Evolutionary conservation across 1,140 invertebrate species (phyloP), one percentile per base, ranked within the genome.

Genomic region (Drosophila repletoides): DNA sequence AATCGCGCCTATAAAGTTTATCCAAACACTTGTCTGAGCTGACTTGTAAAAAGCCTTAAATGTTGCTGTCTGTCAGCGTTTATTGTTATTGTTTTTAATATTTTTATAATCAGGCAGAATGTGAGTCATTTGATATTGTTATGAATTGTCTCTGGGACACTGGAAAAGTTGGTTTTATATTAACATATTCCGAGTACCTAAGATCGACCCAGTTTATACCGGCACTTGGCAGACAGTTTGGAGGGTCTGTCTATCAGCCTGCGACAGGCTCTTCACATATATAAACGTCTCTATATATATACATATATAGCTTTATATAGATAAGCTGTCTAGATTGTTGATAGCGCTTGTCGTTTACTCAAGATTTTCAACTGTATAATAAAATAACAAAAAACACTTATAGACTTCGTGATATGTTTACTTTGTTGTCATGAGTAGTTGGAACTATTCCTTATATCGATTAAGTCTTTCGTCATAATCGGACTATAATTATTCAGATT

Each of bases 171-270:
- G 34, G 26, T 49, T 49, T 48, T 9, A 15, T 45, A 22, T 64
- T 45, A 31, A 31, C 26, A 40, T 7, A 26, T 49, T 19, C 19
- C 29, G 41, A 59, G 40, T 40, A 15, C 22, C 34, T 66, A 36
- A 55, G 59, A 53, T 73, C 43, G 68, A 70, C 69, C 63, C 69
- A 76, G 77, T 76, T 81, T 53, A 58, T 48, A 73, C 55, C 48
- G 53, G 65, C 75, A 60, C 12, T 41, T 65, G 59, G 49, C 77
- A 81, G 77, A 81, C 68, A 53, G 49, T 5, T 36, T 65, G 79
- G 73, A 59, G 38, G 26, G 60, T 53, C 21, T 48, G 28, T 49
- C 61, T 69, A 61, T 68, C 60, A 45, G 36, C 31, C 40, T n/a
- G n/a, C 15, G 46, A 9, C 33, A 17, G 12, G 41, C 61, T 38